phyloP scores from a whole-genome alignment of 1,140 invertebrate species.

The Drosophila fuyamai region DNA sequence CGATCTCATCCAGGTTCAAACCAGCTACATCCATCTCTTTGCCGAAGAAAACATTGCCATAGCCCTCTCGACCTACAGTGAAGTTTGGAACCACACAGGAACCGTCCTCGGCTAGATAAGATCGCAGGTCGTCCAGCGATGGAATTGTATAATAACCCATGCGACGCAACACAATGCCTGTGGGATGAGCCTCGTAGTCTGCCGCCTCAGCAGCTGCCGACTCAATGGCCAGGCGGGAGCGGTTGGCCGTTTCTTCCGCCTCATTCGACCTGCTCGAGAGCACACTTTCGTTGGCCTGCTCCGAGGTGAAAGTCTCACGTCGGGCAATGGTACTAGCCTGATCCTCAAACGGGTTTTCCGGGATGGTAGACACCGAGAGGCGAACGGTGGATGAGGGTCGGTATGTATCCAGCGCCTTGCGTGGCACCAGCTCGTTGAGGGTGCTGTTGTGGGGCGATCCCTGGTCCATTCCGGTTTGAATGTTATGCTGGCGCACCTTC shows the following conservation, averaged over 20 bases:
- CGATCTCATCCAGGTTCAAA: constrained; percentile 94
- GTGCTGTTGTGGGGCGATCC: constrained; percentile 69
- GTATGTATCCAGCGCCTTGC: constrained; percentile 75
- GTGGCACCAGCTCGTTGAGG: constrained; percentile 67
- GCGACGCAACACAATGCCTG: constrained; percentile 88
- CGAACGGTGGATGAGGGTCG: constrained; percentile 40
- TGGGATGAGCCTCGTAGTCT: constrained; percentile 86
- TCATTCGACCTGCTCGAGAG: constrained; percentile 57
- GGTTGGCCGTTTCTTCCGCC: constrained; percentile 33
- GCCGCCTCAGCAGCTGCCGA: constrained; percentile 50
- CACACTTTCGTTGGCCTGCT: constrained; percentile 64
- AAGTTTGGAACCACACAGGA: constrained; percentile 95
- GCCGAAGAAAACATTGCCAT: constrained; percentile 96
- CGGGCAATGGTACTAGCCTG: constrained; percentile 52
- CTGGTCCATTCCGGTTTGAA: constrained; percentile 64
- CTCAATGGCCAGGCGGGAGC: constrained; percentile 54
- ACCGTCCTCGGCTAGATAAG: constrained; percentile 89
- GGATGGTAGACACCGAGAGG: constrained; percentile 69
- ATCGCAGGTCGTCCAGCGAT: constrained; percentile 90
- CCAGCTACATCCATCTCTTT: constrained; percentile 95
- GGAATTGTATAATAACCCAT: constrained; percentile 95
- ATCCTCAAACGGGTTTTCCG: constrained; percentile 77
- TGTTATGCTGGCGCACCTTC: constrained; percentile 76
- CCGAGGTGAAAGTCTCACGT: constrained; percentile 56
- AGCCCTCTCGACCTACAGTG: constrained; percentile 94